phyloP scores from a whole-genome alignment of 1,140 invertebrate species.

The Achroia grisella region DNA sequence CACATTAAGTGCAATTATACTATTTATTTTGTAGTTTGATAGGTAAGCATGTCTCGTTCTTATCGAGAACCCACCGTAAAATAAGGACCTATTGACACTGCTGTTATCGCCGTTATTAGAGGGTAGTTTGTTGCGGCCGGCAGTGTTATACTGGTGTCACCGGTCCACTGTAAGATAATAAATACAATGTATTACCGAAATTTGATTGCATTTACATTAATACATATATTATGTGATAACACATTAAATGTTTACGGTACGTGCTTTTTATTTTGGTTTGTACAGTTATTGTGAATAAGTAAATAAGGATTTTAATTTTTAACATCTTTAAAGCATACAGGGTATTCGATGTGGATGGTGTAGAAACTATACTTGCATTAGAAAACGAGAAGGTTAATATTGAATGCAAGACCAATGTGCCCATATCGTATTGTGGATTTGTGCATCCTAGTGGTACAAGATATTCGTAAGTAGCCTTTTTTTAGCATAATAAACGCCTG shows the following conservation, averaged over 20 bases:
- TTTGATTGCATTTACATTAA: too few relatives aligned
- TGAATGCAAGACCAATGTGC: conserved; percentile 44
- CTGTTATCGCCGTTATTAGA: conserved; percentile 5
- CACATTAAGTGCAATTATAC: too few relatives aligned
- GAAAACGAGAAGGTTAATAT: conserved; percentile 48
- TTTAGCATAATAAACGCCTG: neutral
- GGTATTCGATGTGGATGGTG: conserved; percentile 36
- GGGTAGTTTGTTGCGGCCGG: conserved; percentile 22
- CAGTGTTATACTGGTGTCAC: too few relatives aligned
- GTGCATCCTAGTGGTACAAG: conserved; percentile 45
- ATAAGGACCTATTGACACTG: conserved; percentile 29
- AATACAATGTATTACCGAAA: too few relatives aligned
- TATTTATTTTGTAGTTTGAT: neutral
- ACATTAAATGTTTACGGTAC: neutral
- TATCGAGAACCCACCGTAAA: conserved; percentile 4
- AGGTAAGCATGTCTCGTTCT: too few relatives aligned
- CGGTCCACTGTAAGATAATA: too few relatives aligned
- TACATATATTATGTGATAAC: too few relatives aligned
- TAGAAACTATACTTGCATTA: conserved; percentile 46
- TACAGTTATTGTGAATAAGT: too few relatives aligned
- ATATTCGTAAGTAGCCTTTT: conserved; percentile 52
- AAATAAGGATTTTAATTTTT: too few relatives aligned
- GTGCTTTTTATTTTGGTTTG: neutral
- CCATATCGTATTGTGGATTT: conserved; percentile 58
- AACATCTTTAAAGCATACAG: conserved; percentile 37